phyloP scores from a whole-genome alignment of 2,113 vertebrate genomes.

The Sebastes fasciatus region DNA sequence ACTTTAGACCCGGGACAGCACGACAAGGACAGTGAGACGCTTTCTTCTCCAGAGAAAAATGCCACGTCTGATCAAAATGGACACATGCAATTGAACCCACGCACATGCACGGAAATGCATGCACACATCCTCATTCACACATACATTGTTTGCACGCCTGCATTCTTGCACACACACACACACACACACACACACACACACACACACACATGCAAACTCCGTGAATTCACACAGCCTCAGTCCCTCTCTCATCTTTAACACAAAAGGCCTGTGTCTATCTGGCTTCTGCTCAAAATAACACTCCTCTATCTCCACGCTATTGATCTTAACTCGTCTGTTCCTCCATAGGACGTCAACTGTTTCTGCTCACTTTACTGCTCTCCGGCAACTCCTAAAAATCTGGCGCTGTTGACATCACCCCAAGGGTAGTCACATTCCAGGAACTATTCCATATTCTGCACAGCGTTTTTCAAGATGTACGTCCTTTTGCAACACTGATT shows the following conservation, averaged over 20 bases:
- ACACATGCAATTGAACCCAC: slow-evolving; percentile 29
- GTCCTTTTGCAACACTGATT: slow-evolving; percentile 57
- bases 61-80: slow-evolving; percentile 55
- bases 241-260: slow-evolving; percentile 52
- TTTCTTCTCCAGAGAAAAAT: slow-evolving; percentile 75
- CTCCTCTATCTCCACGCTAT: slow-evolving; percentile 57
- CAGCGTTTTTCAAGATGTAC: slow-evolving; percentile 41
- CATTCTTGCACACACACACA: slow-evolving; percentile 8
- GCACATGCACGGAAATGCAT: slow-evolving; percentile 24
- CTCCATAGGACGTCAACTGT: slow-evolving; percentile 68
- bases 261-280: slow-evolving; percentile 70
- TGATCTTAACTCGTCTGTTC: slow-evolving; percentile 63
- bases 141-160: not conserved
- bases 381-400: slow-evolving; percentile 50
- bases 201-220: slow-evolving; percentile 7
- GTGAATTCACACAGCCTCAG: slow-evolving; percentile 34
- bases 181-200: slow-evolving; percentile 8
- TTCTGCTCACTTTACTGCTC: slow-evolving; percentile 44
- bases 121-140: slow-evolving; percentile 27
- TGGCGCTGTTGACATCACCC: slow-evolving; percentile 47
- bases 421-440: slow-evolving; percentile 50
- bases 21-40: slow-evolving; percentile 64
- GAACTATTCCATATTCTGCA: slow-evolving; percentile 50
- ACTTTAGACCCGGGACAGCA: slow-evolving; percentile 47
- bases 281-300: slow-evolving; percentile 61